A percentile compares a stretch with the other conserved stretches of the same genome.
These are phyloP conservation scores for Sterna hirundo DNA, from an alignment of 2,113 vertebrate species.

Conservation along the genomic window DNA sequence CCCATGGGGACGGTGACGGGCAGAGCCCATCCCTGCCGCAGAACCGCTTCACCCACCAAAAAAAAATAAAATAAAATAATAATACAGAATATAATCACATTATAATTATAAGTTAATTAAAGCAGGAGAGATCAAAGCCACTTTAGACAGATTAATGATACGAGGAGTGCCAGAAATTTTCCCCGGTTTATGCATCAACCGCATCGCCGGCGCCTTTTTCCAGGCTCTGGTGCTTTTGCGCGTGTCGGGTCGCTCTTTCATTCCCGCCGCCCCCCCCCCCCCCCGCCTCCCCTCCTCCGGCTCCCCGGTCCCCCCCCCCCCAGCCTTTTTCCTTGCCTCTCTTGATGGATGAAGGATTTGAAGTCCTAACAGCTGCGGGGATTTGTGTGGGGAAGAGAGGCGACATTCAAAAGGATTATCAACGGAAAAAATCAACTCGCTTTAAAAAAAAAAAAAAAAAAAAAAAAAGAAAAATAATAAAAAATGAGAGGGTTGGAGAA, in stretches of 20 bases:
- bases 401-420: constrained; percentile 67
- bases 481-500: neutral
- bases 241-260: constrained; percentile 30
- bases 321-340: neutral
- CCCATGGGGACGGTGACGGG: rapidly evolving
- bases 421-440: constrained; percentile 45
- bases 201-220: neutral
- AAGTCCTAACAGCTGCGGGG: constrained; percentile 73
- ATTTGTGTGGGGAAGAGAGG: constrained; percentile 54
- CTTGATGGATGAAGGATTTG: constrained; percentile 66
- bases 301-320: neutral
- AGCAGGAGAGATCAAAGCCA: constrained; percentile 77
- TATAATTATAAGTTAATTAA: constrained; percentile 82
- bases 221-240: neutral
- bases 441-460: neutral
- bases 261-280: too few species aligned
- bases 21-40: neutral
- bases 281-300: too few species aligned
- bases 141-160: constrained; percentile 78
- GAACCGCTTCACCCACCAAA: neutral
- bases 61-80: neutral
- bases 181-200: constrained; percentile 32
- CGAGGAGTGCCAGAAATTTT: constrained; percentile 51
- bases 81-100: constrained; percentile 26
- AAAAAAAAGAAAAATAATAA: too few species aligned